phyloP scores from a whole-genome alignment of 1,140 invertebrate genomes.

The Apis cerana region DNA sequence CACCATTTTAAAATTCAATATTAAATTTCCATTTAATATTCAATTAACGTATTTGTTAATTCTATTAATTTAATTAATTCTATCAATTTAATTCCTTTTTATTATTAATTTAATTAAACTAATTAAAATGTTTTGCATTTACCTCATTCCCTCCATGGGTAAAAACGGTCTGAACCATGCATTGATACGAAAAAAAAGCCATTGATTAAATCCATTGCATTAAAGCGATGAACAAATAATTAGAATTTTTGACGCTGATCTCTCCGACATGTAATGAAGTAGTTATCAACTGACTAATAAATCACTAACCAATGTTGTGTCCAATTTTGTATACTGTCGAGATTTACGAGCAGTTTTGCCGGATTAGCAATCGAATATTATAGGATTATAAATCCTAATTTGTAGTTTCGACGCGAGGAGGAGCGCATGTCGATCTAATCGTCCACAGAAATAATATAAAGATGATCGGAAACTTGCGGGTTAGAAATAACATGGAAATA shows the following conservation, averaged over 20 bases:
- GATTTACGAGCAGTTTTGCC: slow-evolving; percentile 51
- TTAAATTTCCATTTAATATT: neutral
- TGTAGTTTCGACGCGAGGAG: neutral
- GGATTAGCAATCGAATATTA: slow-evolving; percentile 50
- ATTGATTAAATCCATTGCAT: slow-evolving; percentile 3
- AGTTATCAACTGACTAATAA: slow-evolving; percentile 58
- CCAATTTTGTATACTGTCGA: slow-evolving; percentile 51
- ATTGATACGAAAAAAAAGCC: neutral
- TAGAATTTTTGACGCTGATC: slow-evolving; percentile 13
- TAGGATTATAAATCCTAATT: slow-evolving; percentile 36
- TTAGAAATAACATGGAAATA: neutral
- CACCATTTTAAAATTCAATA: neutral
- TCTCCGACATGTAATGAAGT: slow-evolving; percentile 48
- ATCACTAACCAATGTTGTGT: slow-evolving; percentile 56
- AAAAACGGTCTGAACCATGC: neutral
- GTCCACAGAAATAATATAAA: neutral
- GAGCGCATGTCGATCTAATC: neutral
- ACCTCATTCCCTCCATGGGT: no score
- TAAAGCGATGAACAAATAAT: neutral
- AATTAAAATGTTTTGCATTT: neutral
- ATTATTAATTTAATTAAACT: neutral
- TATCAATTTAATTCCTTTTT: neutral
- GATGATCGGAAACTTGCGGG: neutral
- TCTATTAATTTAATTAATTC: neutral
- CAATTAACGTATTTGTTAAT: neutral